Conservation (phyloP, 30 jellyfish, hydroid and myxozoan genomes). For the Aurelia coerulea region DNA sequence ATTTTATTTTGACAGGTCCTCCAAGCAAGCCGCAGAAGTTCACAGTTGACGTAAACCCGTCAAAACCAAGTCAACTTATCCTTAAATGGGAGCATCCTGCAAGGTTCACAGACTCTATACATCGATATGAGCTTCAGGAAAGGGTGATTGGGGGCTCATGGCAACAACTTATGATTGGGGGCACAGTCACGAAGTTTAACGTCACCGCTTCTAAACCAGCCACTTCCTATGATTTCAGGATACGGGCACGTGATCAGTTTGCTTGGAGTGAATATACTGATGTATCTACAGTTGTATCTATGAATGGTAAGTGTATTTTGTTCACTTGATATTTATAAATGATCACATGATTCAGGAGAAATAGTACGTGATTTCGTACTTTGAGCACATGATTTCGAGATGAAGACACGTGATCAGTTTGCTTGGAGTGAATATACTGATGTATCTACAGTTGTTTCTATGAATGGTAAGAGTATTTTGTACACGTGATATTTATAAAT, state of each 20-base stretch:
- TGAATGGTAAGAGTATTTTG: slow-evolving; percentile 44
- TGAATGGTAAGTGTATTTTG: slow-evolving; percentile 46
- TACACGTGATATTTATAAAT: too few species aligned
- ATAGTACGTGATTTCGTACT: slow-evolving; percentile 43
- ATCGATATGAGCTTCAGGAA: slow-evolving; percentile 60
- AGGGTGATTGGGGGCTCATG: slow-evolving; percentile 42
- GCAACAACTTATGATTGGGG: slow-evolving; percentile 37
- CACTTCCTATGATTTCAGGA: slow-evolving; percentile 40
- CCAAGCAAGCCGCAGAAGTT: slow-evolving; percentile 80
- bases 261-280: slow-evolving; percentile 63
- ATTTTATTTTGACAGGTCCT: slow-evolving; percentile 19
- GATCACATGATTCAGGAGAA: too few species aligned
- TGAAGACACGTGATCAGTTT: slow-evolving; percentile 24
- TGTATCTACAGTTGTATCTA: slow-evolving; percentile 35
- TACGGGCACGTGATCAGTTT: slow-evolving; percentile 74
- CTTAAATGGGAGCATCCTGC: slow-evolving; percentile 85
- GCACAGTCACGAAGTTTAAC: slow-evolving; percentile 48
- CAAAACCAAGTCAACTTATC: slow-evolving; percentile 66
- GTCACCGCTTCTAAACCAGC: slow-evolving; percentile 43
- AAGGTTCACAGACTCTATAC: slow-evolving; percentile 37
- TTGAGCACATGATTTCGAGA: slow-evolving; percentile 25
- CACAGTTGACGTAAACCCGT: slow-evolving; percentile 46
- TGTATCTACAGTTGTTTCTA: slow-evolving; percentile 34
- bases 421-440: slow-evolving; percentile 61
- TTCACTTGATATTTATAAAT: too few species aligned